A percentile compares a stretch with the other conserved stretches of the same genome.
These are phyloP conservation scores for Oligia strigilis DNA, from an alignment of 2,888 invertebrate genomes.

Conservation along the genomic window DNA sequence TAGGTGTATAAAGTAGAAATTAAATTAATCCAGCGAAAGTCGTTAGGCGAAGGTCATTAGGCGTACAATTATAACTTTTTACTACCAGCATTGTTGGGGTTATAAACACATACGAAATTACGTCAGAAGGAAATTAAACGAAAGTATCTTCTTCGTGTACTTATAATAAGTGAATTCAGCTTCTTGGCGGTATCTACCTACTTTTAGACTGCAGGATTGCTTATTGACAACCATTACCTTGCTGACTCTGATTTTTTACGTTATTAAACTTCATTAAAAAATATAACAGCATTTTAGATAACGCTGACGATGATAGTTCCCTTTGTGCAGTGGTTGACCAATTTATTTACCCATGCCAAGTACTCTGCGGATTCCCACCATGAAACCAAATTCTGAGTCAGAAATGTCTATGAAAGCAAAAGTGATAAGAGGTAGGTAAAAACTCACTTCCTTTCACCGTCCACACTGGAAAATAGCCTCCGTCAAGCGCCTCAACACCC, in stretches of 20 bases:
- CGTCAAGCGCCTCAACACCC: neutral
- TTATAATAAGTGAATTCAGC: neutral
- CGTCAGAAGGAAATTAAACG: conserved; percentile 37
- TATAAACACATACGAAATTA: conserved; percentile 37
- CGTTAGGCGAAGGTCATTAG: conserved; percentile 27
- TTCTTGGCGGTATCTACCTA: neutral
- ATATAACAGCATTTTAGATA: neutral
- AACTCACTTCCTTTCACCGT: neutral
- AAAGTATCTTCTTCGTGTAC: conserved; percentile 39
- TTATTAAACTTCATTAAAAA: neutral
- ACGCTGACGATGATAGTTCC: neutral
- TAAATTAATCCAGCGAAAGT: conserved; percentile 57
- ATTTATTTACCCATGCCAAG: neutral
- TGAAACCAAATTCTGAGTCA: neutral
- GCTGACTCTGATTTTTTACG: neutral
- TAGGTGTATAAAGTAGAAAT: conserved; percentile 3
- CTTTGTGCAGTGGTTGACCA: neutral
- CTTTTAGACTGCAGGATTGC: neutral
- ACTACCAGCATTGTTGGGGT: conserved; percentile 49
- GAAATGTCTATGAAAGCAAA: neutral
- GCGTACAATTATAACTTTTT: conserved; percentile 52
- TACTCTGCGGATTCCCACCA: neutral
- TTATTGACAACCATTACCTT: neutral
- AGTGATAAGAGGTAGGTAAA: neutral
- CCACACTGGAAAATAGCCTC: neutral